phyloP scores from a whole-genome alignment of 2,797 vertebrate genomes.

The Tamandua tetradactyla region DNA sequence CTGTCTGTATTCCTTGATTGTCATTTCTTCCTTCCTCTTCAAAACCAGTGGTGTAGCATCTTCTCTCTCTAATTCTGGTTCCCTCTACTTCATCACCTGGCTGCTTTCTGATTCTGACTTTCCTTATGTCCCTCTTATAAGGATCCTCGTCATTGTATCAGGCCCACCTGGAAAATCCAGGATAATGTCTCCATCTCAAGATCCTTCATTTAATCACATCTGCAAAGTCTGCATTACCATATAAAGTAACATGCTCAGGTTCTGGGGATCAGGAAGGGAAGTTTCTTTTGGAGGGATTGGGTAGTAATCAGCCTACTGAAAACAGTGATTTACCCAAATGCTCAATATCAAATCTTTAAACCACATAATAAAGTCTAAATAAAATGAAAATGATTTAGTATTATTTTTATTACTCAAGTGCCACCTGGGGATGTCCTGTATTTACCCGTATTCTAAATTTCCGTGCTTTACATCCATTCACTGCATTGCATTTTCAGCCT shows the following conservation, averaged over 20 bases:
- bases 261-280: background rate
- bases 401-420: background rate
- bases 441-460: background rate
- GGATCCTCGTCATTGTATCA: background rate
- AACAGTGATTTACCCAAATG: background rate
- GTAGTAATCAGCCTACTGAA: background rate
- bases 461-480: background rate
- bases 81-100: background rate
- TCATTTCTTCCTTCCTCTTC: background rate
- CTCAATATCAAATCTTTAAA: background rate
- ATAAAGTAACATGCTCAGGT: background rate
- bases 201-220: background rate
- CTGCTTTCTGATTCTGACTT: background rate
- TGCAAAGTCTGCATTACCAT: background rate
- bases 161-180: background rate
- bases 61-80: background rate
- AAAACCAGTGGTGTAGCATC: background rate
- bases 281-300: background rate
- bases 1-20: background rate
- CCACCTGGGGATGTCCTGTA: background rate
- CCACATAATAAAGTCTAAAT: background rate
- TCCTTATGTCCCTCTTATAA: background rate
- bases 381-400: background rate
- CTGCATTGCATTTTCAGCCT: background rate
- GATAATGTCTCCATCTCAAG: too few relatives aligned